A percentile compares a stretch with the other conserved stretches of the same genome.
Evolutionary conservation across 2,113 vertebrate genomes (phyloP).

Genomic region (Dryoscopus gambensis): DNA sequence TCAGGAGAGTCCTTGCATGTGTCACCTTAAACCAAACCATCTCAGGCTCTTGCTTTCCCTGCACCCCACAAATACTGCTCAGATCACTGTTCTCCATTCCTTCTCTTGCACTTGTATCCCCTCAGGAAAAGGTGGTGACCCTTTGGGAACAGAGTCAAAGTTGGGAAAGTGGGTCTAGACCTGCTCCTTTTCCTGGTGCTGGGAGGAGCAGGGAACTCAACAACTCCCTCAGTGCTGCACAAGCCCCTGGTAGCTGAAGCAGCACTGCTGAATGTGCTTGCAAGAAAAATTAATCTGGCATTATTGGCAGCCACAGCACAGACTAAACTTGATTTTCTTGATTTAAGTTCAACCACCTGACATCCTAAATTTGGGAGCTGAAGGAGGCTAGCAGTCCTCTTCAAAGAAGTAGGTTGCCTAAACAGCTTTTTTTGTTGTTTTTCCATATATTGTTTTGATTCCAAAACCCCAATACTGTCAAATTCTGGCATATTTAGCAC

Average conservation of each 20-base stretch:
- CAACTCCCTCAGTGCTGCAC: not conserved
- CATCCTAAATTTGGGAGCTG: not conserved
- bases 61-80: not conserved
- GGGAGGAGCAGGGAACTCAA: not conserved
- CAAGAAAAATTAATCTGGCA: not conserved
- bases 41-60: not conserved
- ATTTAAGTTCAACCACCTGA: not conserved
- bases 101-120: not conserved
- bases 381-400: not conserved
- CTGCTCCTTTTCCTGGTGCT: not conserved
- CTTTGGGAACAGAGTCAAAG: not conserved
- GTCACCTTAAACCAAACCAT: not conserved
- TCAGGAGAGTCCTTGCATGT: accelerated
- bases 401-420: not conserved
- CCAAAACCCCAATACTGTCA: not conserved
- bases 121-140: not conserved
- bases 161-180: not conserved
- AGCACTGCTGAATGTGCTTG: not conserved
- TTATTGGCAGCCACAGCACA: not conserved
- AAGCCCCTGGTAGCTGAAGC: not conserved
- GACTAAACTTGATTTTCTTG: not conserved
- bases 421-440: not conserved
- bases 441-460: not conserved
- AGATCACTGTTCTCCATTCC: accelerated
- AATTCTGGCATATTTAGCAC: not conserved